Percentiles rank a stretch among this genome's conserved stretches.
phyloP scores from a whole-genome alignment of 2,113 vertebrate species.

The Gila orcuttii region DNA sequence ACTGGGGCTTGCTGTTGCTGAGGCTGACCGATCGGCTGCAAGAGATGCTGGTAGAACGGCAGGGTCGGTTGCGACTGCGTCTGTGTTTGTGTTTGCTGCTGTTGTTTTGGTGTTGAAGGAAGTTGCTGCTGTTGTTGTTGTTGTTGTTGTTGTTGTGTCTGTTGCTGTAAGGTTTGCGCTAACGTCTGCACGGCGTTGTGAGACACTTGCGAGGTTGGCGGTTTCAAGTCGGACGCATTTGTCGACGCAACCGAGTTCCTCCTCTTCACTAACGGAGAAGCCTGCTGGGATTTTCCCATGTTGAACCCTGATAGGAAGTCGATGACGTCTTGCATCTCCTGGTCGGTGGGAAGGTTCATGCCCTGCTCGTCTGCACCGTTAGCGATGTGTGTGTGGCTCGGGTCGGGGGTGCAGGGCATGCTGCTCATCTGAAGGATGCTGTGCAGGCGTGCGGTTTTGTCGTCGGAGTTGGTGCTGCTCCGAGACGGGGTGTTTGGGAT shows the following conservation, averaged over 20 bases:
- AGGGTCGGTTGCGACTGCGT: constrained; percentile 43
- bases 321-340: constrained; percentile 99
- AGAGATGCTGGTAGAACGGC: constrained; percentile 68
- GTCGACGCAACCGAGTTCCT: constrained; percentile 89
- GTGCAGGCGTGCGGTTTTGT: constrained; percentile 84
- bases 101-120: constrained; percentile 63
- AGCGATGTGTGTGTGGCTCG: constrained; percentile 73
- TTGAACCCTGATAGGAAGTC: constrained; percentile 99
- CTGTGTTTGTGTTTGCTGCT: constrained; percentile 47
- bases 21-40: constrained; percentile 76
- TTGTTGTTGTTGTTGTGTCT: constrained; percentile 64
- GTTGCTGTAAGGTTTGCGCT: constrained; percentile 73
- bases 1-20: constrained; percentile 84
- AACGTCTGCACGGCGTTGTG: constrained; percentile 80
- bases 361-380: constrained; percentile 93
- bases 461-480: constrained; percentile 81
- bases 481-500: constrained; percentile 91
- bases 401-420: constrained; percentile 79
- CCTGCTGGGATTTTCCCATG: constrained; percentile 97
- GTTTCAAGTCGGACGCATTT: constrained; percentile 86
- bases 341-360: constrained; percentile 97
- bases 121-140: constrained; percentile 70
- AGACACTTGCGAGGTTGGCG: constrained; percentile 79
- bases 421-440: constrained; percentile 85
- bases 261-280: constrained; percentile 90